phyloP scores from a whole-genome alignment of 2,113 vertebrate genomes.

The Eulemur rufifrons region DNA sequence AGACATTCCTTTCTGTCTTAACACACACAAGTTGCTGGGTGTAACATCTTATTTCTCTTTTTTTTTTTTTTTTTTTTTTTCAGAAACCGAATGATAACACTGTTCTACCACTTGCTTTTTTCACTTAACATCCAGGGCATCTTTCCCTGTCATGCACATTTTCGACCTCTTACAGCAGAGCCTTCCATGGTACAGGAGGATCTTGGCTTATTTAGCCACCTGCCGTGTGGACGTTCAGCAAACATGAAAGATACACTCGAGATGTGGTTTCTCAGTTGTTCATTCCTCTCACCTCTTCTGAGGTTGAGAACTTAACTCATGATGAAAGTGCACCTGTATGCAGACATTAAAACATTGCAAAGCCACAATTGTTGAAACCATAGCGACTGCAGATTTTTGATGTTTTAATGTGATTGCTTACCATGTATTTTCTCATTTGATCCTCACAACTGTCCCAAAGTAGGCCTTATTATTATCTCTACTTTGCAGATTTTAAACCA shows the following conservation, averaged over 20 bases:
- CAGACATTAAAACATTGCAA: neutral
- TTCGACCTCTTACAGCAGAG: neutral
- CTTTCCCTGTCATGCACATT: neutral
- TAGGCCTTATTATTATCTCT: neutral
- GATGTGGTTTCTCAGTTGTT: neutral
- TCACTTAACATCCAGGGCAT: neutral
- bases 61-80: neutral
- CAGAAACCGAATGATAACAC: neutral
- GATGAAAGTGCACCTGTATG: neutral
- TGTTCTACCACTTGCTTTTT: neutral
- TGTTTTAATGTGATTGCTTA: neutral
- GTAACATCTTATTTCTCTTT: neutral
- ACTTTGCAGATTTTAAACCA: neutral
- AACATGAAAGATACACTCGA: neutral
- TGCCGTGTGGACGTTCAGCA: neutral
- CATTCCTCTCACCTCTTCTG: neutral
- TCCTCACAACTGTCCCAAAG: neutral
- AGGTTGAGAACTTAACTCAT: neutral
- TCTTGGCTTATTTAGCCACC: neutral
- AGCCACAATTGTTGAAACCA: neutral
- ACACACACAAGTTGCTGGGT: neutral
- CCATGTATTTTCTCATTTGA: neutral
- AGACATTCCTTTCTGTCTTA: neutral
- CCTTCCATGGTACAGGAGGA: rapidly evolving
- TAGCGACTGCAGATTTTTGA: neutral